These are phyloP conservation scores for Trichoplusia ni DNA, from an alignment of 1,140 invertebrate species.

Conservation along the genomic window DNA sequence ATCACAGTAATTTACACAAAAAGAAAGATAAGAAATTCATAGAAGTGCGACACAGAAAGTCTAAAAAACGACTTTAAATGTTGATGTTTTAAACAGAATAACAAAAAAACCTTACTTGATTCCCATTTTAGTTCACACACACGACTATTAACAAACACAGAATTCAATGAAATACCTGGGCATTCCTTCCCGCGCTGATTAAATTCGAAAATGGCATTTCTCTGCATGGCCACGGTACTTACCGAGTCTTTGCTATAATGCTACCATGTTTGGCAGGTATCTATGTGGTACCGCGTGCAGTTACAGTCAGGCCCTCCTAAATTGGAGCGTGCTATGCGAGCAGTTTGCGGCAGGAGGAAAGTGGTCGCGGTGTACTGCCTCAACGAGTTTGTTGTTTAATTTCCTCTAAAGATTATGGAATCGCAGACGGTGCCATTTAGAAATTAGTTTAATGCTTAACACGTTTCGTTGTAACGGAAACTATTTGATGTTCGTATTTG, in stretches of 20 bases:
- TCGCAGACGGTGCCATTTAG: constrained; percentile 22
- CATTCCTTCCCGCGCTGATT: constrained; percentile 40
- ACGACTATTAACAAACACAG: constrained; percentile 32
- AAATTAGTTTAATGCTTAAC: background rate
- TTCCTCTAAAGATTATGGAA: constrained; percentile 46
- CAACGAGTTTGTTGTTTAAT: constrained; percentile 48
- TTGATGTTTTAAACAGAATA: background rate
- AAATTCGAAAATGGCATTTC: constrained; percentile 52
- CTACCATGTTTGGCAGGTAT: constrained; percentile 33
- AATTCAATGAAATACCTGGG: constrained; percentile 32
- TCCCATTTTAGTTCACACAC: constrained; percentile 31
- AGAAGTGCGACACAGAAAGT: background rate
- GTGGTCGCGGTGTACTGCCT: constrained; percentile 39
- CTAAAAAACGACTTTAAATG: background rate
- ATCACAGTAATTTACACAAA: background rate
- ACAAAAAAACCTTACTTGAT: constrained; percentile 33
- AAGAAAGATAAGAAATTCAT: background rate
- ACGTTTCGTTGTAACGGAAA: background rate
- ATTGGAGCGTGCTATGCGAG: constrained; percentile 42
- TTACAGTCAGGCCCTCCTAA: constrained; percentile 37
- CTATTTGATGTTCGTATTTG: background rate
- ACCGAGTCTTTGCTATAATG: constrained; percentile 43
- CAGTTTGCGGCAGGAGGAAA: constrained; percentile 45
- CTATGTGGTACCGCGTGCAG: constrained; percentile 5
- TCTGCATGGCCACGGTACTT: constrained; percentile 43